A percentile compares a stretch with the other conserved stretches of the same genome.
These are phyloP conservation scores for Nomia melanderi DNA, from an alignment of 1,140 invertebrate genomes.

Conservation along the genomic window DNA sequence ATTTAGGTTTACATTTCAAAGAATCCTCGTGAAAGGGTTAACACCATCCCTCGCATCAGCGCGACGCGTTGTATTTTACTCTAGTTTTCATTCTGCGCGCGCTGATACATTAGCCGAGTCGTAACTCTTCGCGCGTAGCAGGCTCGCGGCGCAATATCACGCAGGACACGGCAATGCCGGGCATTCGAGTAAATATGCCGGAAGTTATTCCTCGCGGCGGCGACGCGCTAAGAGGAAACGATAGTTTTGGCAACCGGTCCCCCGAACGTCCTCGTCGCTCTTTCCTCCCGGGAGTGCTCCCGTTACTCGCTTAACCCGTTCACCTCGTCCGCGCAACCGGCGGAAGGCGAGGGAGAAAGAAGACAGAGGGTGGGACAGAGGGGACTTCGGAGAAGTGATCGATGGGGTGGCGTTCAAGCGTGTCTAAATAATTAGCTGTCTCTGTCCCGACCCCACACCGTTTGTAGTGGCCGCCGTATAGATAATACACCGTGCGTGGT, in stretches of 20 bases:
- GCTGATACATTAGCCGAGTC: constrained; percentile 33
- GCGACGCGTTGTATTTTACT: constrained; percentile 30
- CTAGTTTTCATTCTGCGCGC: constrained; percentile 37
- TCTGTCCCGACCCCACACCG: constrained; percentile 74
- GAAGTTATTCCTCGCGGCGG: constrained; percentile 43
- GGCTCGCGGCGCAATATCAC: constrained; percentile 32
- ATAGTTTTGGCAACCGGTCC: constrained; percentile 27
- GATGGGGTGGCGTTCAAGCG: constrained; percentile 79
- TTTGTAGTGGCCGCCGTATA: constrained; percentile 75
- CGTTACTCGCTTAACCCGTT: constrained; percentile 32
- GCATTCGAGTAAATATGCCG: constrained; percentile 51
- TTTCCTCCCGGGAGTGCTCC: constrained; percentile 24
- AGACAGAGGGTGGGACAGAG: constrained; percentile 20
- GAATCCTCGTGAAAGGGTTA: too few species aligned
- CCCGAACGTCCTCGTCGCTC: neutral
- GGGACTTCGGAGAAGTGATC: constrained; percentile 71
- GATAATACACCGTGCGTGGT: constrained; percentile 64
- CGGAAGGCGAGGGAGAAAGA: constrained; percentile 35
- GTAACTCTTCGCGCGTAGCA: constrained; percentile 29
- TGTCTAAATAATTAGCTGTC: constrained; percentile 82
- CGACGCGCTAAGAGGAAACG: constrained; percentile 41
- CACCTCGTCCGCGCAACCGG: constrained; percentile 17
- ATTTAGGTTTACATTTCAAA: too few species aligned
- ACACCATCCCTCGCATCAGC: too few species aligned
- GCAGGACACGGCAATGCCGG: constrained; percentile 11